phyloP scores from a whole-genome alignment of 2,888 invertebrate species.

The Pyrocoelia pectoralis region DNA sequence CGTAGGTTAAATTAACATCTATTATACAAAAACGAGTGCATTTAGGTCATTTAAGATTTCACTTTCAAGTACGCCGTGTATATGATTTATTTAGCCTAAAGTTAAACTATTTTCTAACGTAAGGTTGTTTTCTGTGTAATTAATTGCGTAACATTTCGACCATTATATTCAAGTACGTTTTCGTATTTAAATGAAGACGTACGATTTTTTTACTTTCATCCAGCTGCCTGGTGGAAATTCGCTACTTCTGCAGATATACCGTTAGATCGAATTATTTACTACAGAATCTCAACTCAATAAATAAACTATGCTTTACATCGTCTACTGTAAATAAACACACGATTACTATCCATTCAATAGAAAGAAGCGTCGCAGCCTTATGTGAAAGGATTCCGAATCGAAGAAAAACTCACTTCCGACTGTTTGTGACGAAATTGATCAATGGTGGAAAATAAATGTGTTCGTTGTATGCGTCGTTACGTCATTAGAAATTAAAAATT shows the following conservation, averaged over 20 bases:
- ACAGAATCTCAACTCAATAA: neutral
- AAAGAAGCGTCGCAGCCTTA: neutral
- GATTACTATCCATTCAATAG: conserved; percentile 1
- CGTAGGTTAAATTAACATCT: neutral
- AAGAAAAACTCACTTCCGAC: conserved; percentile 13
- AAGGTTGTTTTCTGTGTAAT: neutral
- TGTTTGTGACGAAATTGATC: conserved; percentile 4
- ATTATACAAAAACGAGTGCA: conserved; percentile 1
- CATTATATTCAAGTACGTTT: neutral
- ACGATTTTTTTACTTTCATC: no score
- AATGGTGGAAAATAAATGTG: neutral
- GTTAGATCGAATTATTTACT: neutral
- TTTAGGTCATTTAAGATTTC: conserved; percentile 32
- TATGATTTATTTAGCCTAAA: conserved; percentile 28
- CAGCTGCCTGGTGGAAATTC: no score
- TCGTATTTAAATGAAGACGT: no score
- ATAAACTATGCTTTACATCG: neutral
- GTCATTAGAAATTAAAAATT: conserved; percentile 9
- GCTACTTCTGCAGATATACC: no score
- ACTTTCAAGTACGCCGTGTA: conserved; percentile 30
- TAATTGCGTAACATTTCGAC: neutral
- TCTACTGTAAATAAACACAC: neutral
- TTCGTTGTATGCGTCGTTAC: neutral
- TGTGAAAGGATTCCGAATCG: neutral
- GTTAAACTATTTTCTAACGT: conserved; percentile 14